phyloP scores from a whole-genome alignment of 2,113 vertebrate genomes.

The Kryptolebias marmoratus region DNA sequence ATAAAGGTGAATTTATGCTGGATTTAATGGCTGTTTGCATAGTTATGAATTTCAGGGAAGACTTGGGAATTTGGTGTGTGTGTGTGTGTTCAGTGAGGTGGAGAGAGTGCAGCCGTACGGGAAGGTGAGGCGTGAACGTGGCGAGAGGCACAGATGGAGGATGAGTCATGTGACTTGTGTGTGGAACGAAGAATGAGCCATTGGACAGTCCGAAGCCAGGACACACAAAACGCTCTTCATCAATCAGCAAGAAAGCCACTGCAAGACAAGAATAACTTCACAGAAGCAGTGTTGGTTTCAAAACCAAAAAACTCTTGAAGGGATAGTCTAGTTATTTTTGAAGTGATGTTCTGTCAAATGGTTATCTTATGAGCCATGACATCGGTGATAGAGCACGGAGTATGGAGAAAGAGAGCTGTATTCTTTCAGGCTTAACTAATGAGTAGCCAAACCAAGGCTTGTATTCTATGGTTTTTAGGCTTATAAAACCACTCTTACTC shows the following conservation, averaged over 20 bases:
- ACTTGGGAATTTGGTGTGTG: slow-evolving; percentile 21
- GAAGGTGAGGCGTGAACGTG: slow-evolving; percentile 66
- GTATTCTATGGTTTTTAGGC: too few species aligned
- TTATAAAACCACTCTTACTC: too few species aligned
- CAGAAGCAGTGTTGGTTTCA: slow-evolving; percentile 12
- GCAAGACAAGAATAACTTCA: neutral
- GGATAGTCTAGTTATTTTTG: neutral
- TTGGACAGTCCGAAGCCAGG: slow-evolving; percentile 12
- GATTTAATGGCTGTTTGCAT: slow-evolving; percentile 42
- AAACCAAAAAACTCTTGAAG: slow-evolving; percentile 13
- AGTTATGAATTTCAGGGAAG: slow-evolving; percentile 46
- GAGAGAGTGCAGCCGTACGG: slow-evolving; percentile 46
- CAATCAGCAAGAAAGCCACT: slow-evolving; percentile 17
- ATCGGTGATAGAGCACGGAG: too few species aligned
- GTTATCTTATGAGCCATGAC: too few species aligned
- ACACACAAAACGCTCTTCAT: neutral
- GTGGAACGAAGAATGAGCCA: slow-evolving; percentile 40
- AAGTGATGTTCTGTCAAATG: neutral
- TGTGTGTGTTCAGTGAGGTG: slow-evolving; percentile 23
- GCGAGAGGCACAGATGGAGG: slow-evolving; percentile 74
- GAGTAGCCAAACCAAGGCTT: too few species aligned
- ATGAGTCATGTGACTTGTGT: slow-evolving; percentile 67
- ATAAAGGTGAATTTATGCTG: slow-evolving; percentile 10
- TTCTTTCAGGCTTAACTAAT: too few species aligned
- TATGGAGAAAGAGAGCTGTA: too few species aligned